Evolutionary conservation across 2,113 vertebrate species (phyloP).

Genomic region (Leptocoma aspasia): DNA sequence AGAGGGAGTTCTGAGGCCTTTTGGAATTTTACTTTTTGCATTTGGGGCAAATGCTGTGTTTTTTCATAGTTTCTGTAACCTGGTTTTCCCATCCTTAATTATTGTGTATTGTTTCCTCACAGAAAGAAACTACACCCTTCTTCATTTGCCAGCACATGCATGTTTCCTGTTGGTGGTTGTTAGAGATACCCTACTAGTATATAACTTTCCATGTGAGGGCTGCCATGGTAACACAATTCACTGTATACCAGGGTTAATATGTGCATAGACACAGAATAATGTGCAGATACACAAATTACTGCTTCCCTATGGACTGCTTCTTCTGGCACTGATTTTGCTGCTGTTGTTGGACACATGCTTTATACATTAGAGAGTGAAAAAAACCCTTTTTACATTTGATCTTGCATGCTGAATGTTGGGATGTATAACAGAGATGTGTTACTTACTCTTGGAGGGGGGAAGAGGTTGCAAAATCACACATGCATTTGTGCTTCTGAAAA

Average conservation of each 20-base stretch:
- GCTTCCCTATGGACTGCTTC: constrained; percentile 43
- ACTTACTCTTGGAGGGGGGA: background rate
- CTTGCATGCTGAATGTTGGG: background rate
- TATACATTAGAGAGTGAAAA: constrained; percentile 30
- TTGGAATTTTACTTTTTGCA: background rate
- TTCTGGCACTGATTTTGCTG: constrained; percentile 45
- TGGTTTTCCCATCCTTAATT: background rate
- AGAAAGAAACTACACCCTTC: background rate
- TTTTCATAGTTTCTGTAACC: background rate
- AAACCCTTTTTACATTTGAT: background rate
- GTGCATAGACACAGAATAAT: constrained; percentile 64
- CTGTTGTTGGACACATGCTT: constrained; percentile 57
- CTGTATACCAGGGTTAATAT: constrained; percentile 65
- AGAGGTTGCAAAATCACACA: constrained; percentile 16
- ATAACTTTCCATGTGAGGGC: constrained; percentile 44
- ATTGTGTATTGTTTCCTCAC: background rate
- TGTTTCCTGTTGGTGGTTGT: constrained; percentile 37
- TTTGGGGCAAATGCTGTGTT: background rate
- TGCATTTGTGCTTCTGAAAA: background rate
- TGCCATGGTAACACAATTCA: constrained; percentile 64
- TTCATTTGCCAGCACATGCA: background rate
- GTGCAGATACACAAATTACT: constrained; percentile 59
- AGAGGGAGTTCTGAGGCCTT: background rate
- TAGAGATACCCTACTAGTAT: constrained; percentile 29
- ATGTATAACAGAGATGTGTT: background rate